phyloP scores from a whole-genome alignment of 1,140 invertebrate genomes.

The Drosophila nikananu region DNA sequence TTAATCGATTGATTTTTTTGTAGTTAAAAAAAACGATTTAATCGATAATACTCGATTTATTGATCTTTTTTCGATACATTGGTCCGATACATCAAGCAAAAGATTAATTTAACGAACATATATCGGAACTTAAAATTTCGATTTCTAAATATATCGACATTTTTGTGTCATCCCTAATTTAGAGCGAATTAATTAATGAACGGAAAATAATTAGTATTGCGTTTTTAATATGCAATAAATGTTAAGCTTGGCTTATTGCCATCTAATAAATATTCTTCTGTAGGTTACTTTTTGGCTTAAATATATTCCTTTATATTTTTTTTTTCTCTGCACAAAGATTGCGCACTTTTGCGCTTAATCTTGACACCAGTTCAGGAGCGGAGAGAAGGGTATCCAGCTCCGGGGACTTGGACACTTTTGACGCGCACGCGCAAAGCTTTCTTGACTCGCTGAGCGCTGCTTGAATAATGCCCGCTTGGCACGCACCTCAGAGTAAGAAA shows the following conservation, averaged over 20 bases:
- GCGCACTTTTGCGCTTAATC: slow-evolving; percentile 68
- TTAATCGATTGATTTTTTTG: background rate
- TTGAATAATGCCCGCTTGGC: slow-evolving; percentile 75
- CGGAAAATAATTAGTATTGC: no score
- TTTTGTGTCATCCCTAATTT: no score
- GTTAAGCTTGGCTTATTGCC: background rate
- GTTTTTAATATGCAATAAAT: no score
- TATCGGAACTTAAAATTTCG: no score
- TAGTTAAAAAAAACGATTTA: no score
- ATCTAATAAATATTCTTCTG: background rate
- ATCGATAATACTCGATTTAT: no score
- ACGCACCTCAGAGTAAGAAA: slow-evolving; percentile 56
- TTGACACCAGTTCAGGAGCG: slow-evolving; percentile 40
- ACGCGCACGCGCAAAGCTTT: slow-evolving; percentile 61
- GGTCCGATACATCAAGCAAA: no score
- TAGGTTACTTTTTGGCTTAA: background rate
- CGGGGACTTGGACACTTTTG: slow-evolving; percentile 30
- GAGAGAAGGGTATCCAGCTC: slow-evolving; percentile 11
- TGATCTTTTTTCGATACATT: no score
- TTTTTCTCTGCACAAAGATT: slow-evolving; percentile 41
- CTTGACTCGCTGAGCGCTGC: slow-evolving; percentile 51
- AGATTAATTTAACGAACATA: no score
- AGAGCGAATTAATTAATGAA: no score
- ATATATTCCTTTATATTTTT: background rate
- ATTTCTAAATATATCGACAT: no score